Evolutionary conservation across 2,888 invertebrate genomes (phyloP).

Genomic region (Melangyna quadrimaculata): DNA sequence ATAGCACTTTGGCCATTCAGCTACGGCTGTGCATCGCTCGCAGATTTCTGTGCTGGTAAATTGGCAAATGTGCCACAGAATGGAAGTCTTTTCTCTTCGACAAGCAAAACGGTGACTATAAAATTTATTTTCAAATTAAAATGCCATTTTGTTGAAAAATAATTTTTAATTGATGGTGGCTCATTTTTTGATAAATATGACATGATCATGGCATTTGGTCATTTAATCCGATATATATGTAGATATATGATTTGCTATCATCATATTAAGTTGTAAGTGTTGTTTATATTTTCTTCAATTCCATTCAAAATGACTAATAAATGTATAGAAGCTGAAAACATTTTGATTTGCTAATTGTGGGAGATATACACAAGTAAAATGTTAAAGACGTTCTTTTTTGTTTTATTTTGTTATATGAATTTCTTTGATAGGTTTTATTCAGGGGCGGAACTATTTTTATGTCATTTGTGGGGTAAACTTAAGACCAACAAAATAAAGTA

Average conservation of each 20-base stretch:
- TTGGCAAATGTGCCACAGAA: slow-evolving; percentile 67
- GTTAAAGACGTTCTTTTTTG: background rate
- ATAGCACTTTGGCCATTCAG: slow-evolving; percentile 14
- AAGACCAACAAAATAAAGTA: background rate
- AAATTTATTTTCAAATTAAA: slow-evolving; percentile 81
- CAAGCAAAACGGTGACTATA: slow-evolving; percentile 72
- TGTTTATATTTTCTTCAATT: background rate
- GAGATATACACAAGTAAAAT: slow-evolving; percentile 36
- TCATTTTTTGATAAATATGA: slow-evolving; percentile 69
- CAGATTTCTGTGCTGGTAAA: slow-evolving; percentile 40
- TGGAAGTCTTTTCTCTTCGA: slow-evolving; percentile 64
- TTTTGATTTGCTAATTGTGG: slow-evolving; percentile 57
- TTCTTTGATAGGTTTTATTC: slow-evolving; percentile 8
- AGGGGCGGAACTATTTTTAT: slow-evolving; percentile 20
- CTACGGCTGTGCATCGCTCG: background rate
- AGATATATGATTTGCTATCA: slow-evolving; percentile 57
- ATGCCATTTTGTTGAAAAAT: slow-evolving; percentile 78
- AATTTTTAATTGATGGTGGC: slow-evolving; percentile 72
- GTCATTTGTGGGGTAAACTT: slow-evolving; percentile 23
- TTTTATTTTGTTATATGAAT: background rate
- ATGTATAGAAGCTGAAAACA: slow-evolving; percentile 55
- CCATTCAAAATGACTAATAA: background rate
- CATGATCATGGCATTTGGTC: slow-evolving; percentile 71
- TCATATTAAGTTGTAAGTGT: slow-evolving; percentile 54
- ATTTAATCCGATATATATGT: slow-evolving; percentile 60